Evolutionary conservation across 2,113 vertebrate genomes (phyloP).

Genomic region (Damaliscus lunatus): DNA sequence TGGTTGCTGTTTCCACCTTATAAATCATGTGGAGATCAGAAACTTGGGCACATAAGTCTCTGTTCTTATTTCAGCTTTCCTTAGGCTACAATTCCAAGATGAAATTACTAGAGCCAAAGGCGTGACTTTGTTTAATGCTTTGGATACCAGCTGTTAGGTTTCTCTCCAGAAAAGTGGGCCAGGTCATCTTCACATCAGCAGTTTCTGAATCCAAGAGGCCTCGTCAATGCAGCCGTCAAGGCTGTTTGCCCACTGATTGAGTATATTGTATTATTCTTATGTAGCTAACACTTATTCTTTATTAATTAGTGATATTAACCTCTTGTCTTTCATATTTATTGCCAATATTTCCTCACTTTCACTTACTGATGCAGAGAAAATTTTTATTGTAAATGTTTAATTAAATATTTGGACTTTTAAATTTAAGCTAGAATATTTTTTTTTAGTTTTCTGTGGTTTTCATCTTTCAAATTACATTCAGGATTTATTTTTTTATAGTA

Average conservation of each 20-base stretch:
- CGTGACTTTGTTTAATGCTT: background rate
- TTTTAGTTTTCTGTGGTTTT: background rate
- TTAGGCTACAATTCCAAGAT: background rate
- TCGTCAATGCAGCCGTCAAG: accelerated
- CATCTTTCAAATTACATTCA: background rate
- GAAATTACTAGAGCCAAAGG: background rate
- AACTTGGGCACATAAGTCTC: accelerated
- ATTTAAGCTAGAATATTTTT: background rate
- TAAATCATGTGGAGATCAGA: accelerated
- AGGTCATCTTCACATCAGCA: too few relatives aligned
- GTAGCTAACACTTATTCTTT: background rate
- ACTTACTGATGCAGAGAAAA: background rate
- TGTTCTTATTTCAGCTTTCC: background rate
- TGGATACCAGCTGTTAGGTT: background rate
- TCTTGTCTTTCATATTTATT: background rate
- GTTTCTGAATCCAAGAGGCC: background rate
- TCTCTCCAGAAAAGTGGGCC: background rate
- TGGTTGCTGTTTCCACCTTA: background rate
- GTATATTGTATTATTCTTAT: background rate
- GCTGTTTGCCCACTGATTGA: background rate
- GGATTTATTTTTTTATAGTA: background rate
- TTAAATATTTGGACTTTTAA: background rate
- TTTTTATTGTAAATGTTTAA: background rate
- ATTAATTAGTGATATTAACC: too few relatives aligned
- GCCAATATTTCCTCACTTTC: background rate